These are phyloP conservation scores for Bufo gargarizans DNA, from an alignment of 2,113 vertebrate species.

Conservation along the genomic window DNA sequence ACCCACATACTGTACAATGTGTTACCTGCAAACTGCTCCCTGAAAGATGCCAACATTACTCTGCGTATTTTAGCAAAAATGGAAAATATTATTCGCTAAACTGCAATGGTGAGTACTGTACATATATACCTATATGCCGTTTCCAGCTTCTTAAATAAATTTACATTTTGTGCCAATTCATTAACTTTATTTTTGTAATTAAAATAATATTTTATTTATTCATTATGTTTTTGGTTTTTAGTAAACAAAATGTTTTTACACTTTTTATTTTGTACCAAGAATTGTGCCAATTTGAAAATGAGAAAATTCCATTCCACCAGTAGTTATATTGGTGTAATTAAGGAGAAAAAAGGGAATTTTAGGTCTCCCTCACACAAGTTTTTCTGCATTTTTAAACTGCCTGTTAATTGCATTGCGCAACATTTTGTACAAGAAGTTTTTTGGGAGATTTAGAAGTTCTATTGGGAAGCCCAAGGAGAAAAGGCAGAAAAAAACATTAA, in stretches of 20 bases:
- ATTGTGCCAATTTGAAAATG: not conserved
- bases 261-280: not conserved
- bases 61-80: conserved; percentile 85
- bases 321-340: too few species aligned
- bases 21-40: conserved; percentile 82
- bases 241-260: not conserved
- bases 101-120: conserved; percentile 85
- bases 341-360: too few species aligned
- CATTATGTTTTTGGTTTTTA: not conserved
- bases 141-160: not conserved
- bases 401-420: too few species aligned
- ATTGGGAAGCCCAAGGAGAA: too few species aligned
- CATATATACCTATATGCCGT: not conserved
- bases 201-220: not conserved
- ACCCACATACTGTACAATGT: conserved; percentile 70
- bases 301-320: not conserved
- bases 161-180: too few species aligned
- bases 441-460: too few species aligned
- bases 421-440: too few species aligned
- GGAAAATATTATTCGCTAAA: conserved; percentile 86
- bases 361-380: too few species aligned
- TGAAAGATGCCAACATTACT: conserved; percentile 89
- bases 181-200: too few species aligned
- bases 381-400: too few species aligned
- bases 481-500: too few species aligned